These are phyloP conservation scores for Emberiza fucata DNA, from an alignment of 2,113 vertebrate genomes.

Conservation along the genomic window DNA sequence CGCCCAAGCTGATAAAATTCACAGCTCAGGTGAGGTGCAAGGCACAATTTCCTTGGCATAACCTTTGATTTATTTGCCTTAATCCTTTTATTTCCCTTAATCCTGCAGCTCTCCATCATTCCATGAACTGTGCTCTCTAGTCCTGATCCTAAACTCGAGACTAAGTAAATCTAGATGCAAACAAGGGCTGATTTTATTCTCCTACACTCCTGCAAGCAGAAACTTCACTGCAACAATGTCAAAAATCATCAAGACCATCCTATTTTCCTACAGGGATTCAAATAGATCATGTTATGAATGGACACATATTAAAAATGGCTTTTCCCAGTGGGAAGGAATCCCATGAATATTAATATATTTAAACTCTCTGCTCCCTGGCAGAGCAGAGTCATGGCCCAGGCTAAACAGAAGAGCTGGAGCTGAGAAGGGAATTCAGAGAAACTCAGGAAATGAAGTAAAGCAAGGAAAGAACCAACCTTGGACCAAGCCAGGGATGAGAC, in stretches of 20 bases:
- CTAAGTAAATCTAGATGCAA: neutral
- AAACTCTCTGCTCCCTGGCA: neutral
- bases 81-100: neutral
- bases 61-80: neutral
- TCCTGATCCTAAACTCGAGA: neutral
- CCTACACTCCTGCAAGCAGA: neutral
- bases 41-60: neutral
- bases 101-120: neutral
- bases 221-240: neutral
- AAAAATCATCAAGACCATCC: neutral
- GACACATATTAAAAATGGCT: neutral
- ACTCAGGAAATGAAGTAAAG: neutral
- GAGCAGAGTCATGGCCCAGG: neutral
- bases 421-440: neutral
- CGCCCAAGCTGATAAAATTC: neutral
- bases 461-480: neutral
- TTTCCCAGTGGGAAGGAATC: neutral
- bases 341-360: neutral
- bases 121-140: neutral
- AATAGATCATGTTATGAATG: neutral
- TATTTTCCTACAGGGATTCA: neutral
- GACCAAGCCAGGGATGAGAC: neutral
- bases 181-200: neutral
- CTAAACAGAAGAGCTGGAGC: neutral
- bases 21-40: neutral